Base-by-base conservation (phyloP, 2,888 invertebrate genomes). In the Lasioglossum villosulum region DNA sequence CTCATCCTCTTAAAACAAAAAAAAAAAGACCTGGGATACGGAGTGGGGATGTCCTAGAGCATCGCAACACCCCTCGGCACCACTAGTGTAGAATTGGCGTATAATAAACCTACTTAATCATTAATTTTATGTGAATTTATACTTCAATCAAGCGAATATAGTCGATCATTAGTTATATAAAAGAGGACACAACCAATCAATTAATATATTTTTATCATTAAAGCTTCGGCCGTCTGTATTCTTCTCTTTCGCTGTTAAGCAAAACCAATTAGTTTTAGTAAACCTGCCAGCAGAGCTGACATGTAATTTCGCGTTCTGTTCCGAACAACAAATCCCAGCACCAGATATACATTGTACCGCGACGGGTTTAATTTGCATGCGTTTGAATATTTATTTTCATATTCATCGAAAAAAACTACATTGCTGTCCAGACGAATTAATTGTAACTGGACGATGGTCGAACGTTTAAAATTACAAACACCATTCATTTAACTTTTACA, bases 351-450 rank as follows among this genome's bases (percentile, higher is more conserved):
- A 42, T 56, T 39, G 52, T 72, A 48, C 68, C 76, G 56, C 66
- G 72, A 14, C 72, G n/a, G 45, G 37, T 81, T 78, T 45, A 52
- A 76, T 84, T 84, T 78, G 63, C 82, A 80, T 74, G 19, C 19
- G 73, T 83, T 83, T 83, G 83, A 79, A 85, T 83, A 85, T 77
- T 71, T 63, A 37, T 70, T 63, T 74, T 74, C 76, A 70, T 63
- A 84, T 48, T 63, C 75, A 71, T 52, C 16, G 45, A 48, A 14
- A 73, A 66, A 66, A 34, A 6, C 78, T 30, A 19, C 42, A 68
- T 68, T 30, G n/a, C 30, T 12, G 68, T 68, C 16, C 63, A n/a
- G 45, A 42, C 56, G 73, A 86, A 84, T 86, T 80, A 84, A 72
- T 78, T 39, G 75, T 59, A 37, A 23, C 70, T 14, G 37, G n/a